phyloP scores from a whole-genome alignment of 2,797 vertebrate species.

The Alca torda region DNA sequence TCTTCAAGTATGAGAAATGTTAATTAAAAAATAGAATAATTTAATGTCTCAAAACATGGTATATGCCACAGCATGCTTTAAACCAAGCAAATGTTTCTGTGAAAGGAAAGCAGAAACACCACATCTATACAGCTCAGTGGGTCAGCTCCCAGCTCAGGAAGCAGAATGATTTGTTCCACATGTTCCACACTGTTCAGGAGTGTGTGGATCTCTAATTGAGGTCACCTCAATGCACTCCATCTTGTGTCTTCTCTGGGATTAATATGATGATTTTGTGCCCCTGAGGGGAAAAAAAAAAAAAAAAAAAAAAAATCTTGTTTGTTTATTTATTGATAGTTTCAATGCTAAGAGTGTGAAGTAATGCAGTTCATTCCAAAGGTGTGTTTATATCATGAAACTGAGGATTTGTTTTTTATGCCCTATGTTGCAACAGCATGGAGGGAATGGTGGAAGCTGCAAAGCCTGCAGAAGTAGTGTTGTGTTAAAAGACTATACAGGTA shows the following conservation, averaged over 20 bases:
- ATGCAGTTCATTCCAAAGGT: not conserved
- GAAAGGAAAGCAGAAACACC: not conserved
- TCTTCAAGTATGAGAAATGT: not conserved
- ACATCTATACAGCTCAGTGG: not conserved
- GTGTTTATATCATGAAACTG: not conserved
- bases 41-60: not conserved
- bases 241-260: not conserved
- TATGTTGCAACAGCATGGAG: not conserved
- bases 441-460: not conserved
- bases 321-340: not conserved
- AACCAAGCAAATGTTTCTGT: not conserved
- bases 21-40: not conserved
- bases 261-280: not conserved
- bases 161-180: not conserved
- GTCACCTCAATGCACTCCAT: not conserved
- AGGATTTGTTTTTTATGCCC: not conserved
- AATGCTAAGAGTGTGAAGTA: not conserved
- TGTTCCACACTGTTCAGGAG: not conserved
- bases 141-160: not conserved
- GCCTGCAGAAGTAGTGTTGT: not conserved
- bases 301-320: not conserved
- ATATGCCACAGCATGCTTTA: not conserved
- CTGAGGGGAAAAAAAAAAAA: not conserved
- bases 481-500: not conserved
- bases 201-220: not conserved